Conservation (phyloP, 2,888 invertebrate species). For the Eupelmus urozonus region DNA sequence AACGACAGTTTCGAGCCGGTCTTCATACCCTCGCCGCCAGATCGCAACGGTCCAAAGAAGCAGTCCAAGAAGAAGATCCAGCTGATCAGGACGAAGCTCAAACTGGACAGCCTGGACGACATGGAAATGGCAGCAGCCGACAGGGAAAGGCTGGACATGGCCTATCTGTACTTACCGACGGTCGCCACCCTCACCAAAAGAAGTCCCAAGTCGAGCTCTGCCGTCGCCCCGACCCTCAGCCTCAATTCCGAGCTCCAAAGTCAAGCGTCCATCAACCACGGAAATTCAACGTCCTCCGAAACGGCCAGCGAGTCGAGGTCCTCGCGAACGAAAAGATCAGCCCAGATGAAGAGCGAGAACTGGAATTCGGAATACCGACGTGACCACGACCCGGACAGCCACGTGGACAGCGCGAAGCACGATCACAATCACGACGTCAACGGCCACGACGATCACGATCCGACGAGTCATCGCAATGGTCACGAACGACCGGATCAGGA, state of each 20-base stretch:
- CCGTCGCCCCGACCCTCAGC: constrained; percentile 64
- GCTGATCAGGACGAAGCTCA: constrained; percentile 45
- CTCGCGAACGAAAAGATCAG: constrained; percentile 66
- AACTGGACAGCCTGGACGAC: constrained; percentile 78
- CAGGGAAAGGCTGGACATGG: constrained; percentile 76
- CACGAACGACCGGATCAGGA: constrained; percentile 8
- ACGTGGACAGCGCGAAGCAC: constrained; percentile 27
- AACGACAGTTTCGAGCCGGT: constrained; percentile 86
- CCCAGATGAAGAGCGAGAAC: constrained; percentile 53
- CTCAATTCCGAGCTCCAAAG: constrained; percentile 82
- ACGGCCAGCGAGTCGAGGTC: neutral
- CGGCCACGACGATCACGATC: constrained; percentile 50
- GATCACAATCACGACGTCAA: constrained; percentile 58
- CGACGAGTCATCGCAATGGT: constrained; percentile 6
- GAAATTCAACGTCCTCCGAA: constrained; percentile 78
- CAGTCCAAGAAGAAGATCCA: constrained; percentile 62
- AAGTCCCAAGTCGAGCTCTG: constrained; percentile 72
- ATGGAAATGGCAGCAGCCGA: constrained; percentile 84
- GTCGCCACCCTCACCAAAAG: constrained; percentile 76
- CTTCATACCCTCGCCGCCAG: constrained; percentile 88
- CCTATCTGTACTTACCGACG: constrained; percentile 84
- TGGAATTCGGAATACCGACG: constrained; percentile 50
- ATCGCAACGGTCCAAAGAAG: constrained; percentile 77
- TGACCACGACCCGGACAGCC: constrained; percentile 51
- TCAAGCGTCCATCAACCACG: constrained; percentile 79